Evolutionary conservation across 2,797 vertebrate species (phyloP).

Genomic region (Oryzias dopingdopingensis): DNA sequence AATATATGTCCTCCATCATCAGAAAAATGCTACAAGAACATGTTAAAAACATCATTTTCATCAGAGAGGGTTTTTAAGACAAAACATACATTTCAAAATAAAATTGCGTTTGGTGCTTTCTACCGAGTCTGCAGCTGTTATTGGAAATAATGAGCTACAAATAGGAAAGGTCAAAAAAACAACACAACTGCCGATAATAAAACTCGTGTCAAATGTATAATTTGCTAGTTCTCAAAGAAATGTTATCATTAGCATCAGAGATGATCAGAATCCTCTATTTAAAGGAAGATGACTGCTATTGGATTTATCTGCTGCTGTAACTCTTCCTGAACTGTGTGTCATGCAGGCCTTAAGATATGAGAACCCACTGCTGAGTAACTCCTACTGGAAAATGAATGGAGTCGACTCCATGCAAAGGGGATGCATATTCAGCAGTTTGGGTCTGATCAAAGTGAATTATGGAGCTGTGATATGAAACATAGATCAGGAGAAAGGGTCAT

Average conservation of each 20-base stretch:
- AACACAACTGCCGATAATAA: slow-evolving; percentile 8
- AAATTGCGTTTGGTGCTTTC: too few relatives aligned
- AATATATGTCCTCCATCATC: too few relatives aligned
- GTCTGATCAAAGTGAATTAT: slow-evolving; percentile 68
- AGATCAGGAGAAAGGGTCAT: slow-evolving; percentile 42
- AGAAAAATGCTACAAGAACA: too few relatives aligned
- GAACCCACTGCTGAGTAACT: slow-evolving; percentile 7
- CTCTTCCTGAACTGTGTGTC: slow-evolving; percentile 15
- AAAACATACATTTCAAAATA: neutral
- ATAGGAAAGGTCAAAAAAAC: slow-evolving; percentile 21
- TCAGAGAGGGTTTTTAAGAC: neutral
- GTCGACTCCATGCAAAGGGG: slow-evolving; percentile 43
- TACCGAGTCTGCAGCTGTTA: neutral
- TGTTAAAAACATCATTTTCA: too few relatives aligned
- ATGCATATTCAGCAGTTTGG: slow-evolving; percentile 50
- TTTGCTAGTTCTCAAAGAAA: slow-evolving; percentile 14
- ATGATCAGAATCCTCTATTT: slow-evolving; percentile 21
- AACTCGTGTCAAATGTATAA: slow-evolving; percentile 21
- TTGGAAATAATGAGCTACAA: neutral
- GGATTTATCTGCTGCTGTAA: slow-evolving; percentile 18
- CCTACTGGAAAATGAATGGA: slow-evolving; percentile 24
- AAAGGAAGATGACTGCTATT: slow-evolving; percentile 14
- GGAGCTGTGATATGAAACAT: slow-evolving; percentile 51
- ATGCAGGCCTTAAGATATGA: slow-evolving; percentile 7
- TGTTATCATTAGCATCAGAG: slow-evolving; percentile 6